phyloP scores from a whole-genome alignment of 2,113 vertebrate species.

The Aegithalos caudatus region DNA sequence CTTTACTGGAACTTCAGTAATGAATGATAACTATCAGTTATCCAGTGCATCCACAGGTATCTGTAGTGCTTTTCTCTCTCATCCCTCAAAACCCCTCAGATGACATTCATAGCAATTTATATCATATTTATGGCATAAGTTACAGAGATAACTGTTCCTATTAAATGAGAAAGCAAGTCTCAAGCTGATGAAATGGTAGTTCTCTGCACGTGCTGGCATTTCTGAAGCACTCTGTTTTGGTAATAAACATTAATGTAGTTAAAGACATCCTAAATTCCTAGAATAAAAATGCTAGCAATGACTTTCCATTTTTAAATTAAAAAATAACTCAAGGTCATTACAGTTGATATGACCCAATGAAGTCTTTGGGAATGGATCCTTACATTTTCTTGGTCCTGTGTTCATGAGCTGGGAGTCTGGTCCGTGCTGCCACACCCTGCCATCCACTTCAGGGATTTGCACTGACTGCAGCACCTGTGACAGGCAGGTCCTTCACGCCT shows the following conservation, averaged over 20 bases:
- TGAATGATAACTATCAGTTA: not conserved
- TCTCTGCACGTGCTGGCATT: not conserved
- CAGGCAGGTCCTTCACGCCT: not conserved
- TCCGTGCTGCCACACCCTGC: not conserved
- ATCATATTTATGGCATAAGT: not conserved
- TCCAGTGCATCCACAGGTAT: not conserved
- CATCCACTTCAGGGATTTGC: not conserved
- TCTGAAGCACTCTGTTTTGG: not conserved
- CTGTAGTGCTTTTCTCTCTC: not conserved
- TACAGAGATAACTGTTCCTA: not conserved
- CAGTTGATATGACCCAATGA: not conserved
- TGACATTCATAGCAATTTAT: not conserved
- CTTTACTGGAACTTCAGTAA: not conserved
- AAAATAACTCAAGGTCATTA: not conserved
- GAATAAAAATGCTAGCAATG: not conserved
- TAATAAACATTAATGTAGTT: not conserved
- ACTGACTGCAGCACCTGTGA: not conserved
- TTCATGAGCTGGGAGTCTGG: not conserved
- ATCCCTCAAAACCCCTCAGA: not conserved
- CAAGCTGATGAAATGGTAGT: not conserved
- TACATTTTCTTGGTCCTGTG: not conserved
- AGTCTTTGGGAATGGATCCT: not conserved
- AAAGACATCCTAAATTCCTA: not conserved
- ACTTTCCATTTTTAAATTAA: not conserved
- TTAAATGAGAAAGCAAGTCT: not conserved